Evolutionary conservation across 2,797 vertebrate species (phyloP), one percentile per base, ranked within the genome.

Genomic region (Chaetodon trifasciatus): DNA sequence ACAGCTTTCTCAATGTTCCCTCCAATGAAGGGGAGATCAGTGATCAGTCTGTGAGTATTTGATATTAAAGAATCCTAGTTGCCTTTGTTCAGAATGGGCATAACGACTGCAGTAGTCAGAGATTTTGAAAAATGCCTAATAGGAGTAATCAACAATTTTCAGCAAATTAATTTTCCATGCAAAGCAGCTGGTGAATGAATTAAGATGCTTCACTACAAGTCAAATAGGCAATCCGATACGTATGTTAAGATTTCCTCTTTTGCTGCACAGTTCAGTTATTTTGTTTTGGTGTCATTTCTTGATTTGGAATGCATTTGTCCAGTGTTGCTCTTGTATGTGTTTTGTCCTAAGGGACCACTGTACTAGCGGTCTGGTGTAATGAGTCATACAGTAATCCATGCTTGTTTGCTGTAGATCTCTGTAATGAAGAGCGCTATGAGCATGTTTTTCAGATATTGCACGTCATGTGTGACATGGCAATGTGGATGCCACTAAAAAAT

Each of bases 301-400:
- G 35, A 35, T 24, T 37, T 57, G 21, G n/a, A 39, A 16, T 49
- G 2, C 39, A 46, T 24, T 74, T 37, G 5, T 47, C 21, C 11
- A 15, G 13, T 60, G 13, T 63, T 32, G 23, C 2, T 17, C 21
- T 32, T 68, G 16, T 42, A 3, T 32, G 28, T 52, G 3, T 71
- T 81, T 67, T 49, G 15, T 32, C 37, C 13, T 53, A 6, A 66
- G 55, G 11, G 11, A 19, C 40, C 35, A 62, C 23, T 0, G 0
- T 21, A 69, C 52, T 19, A 49, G 57, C 40, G 3, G 57, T 65
- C 15, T 2, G 17, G 39, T 53, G 46, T 32, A 70, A 50, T 61
- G 8, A 67, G 32, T 74, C 49, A 67, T 47, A 63, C 28, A 32
- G 28, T 32, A 32, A 78, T 67, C 39, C 17, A 44, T 35, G n/a